phyloP scores from a whole-genome alignment of 1,140 invertebrate genomes.

The silkworm (Bombyx mori) region ASM3026992v2 NC_085112.1:15699001-15699500 shows the following conservation, averaged over 20 bases:
- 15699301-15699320: slow-evolving; percentile 51
- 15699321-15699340: slow-evolving; percentile 43
- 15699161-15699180: slow-evolving; percentile 36
- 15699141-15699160: too few species aligned
- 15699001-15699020: too few species aligned
- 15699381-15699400: slow-evolving; percentile 66
- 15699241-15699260: slow-evolving; percentile 45
- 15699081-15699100: too few species aligned
- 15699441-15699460: slow-evolving; percentile 60
- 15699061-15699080: too few species aligned
- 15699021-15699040: too few species aligned
- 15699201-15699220: slow-evolving; percentile 33
- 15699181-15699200: slow-evolving; percentile 61
- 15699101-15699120: too few species aligned
- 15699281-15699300: slow-evolving; percentile 44
- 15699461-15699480: slow-evolving; percentile 24
- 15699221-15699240: slow-evolving; percentile 64
- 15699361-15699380: slow-evolving; percentile 48
- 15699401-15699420: slow-evolving; percentile 27
- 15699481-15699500: slow-evolving; percentile 30
- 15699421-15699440: slow-evolving; percentile 54
- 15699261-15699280: slow-evolving; percentile 46
- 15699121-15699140: too few species aligned
- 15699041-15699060: too few species aligned
- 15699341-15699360: slow-evolving; percentile 65